Evolutionary conservation across 1,140 invertebrate species (phyloP), one percentile per base, ranked within the genome.

Genomic region (Drosophila miranda): DNA sequence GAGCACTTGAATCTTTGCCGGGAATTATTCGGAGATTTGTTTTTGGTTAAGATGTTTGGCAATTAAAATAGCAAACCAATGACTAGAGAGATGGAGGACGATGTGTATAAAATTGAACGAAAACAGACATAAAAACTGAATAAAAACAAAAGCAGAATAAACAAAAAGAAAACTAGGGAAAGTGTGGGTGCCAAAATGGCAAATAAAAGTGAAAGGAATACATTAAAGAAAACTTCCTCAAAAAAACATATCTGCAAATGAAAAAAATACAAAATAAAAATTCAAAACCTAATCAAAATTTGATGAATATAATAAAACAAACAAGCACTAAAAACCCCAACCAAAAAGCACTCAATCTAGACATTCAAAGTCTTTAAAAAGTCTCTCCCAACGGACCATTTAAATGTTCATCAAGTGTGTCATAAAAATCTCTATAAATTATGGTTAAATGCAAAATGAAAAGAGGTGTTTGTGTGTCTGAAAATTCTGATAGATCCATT

Each of bases 21-120:
- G 11, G 55, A 49, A 59, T 70, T 70, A 48, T 58, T 64, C 54
- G 57, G 49, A 66, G 78, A 80, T 80, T 75, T 80, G 51, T 56
- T 57, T 61, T 61, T 26, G 23, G 38, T 45, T 44, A 44, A 30
- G 41, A 45, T 66, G 14, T 59, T 44, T 42, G 46, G 58, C 63
- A 61, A 72, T 72, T 72, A 62, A 72, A 55, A 66, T 53, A 53
- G 42, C 54, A 30, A 71, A 68, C 6, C 28, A 42, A 70, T 44
- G 48, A 59, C 23, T 60, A 50, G 59, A 19, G 38, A 34, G 42
- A 34, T 42, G 23, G 23, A 23, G 23, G 23, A 23, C 23, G 3
- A 2, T 2, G 23, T 59, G 42, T 14, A 45, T 58, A 46, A 30
- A 23, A 52, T 9, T 9, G 6, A 26, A 41, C 5, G 3, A 28